Percentiles rank a stretch among this genome's conserved stretches.
These are phyloP conservation scores for Eulacestoma nigropectus DNA, from an alignment of 2,113 vertebrate genomes.

Conservation along the genomic window DNA sequence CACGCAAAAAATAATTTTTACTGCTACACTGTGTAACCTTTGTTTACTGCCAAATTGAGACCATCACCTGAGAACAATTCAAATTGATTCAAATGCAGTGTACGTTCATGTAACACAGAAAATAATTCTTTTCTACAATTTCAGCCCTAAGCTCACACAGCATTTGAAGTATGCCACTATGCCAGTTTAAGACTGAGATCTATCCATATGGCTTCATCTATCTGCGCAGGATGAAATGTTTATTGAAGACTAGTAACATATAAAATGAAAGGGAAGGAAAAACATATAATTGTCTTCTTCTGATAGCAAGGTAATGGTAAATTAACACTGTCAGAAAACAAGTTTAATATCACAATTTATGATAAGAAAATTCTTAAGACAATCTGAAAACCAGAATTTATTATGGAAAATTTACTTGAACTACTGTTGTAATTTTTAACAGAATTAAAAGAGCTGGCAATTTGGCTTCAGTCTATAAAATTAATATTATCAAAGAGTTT, in stretches of 20 bases:
- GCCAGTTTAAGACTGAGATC: not conserved
- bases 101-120: not conserved
- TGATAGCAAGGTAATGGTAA: not conserved
- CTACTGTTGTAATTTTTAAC: not conserved
- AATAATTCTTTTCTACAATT: not conserved
- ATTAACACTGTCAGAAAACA: not conserved
- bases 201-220: not conserved
- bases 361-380: not conserved
- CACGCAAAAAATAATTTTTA: not conserved
- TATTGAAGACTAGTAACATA: not conserved
- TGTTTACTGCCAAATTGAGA: not conserved
- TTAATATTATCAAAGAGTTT: not conserved
- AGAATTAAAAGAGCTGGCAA: not conserved
- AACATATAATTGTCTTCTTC: rapidly evolving
- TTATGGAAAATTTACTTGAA: not conserved
- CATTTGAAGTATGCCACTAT: not conserved
- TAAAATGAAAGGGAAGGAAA: not conserved
- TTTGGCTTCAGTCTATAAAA: not conserved
- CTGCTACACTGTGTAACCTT: not conserved
- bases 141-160: not conserved
- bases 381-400: not conserved
- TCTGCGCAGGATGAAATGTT: not conserved
- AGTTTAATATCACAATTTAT: not conserved
- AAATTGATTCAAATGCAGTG: not conserved
- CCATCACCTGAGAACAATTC: not conserved